These are phyloP conservation scores for Pipa parva DNA, from an alignment of 2,113 vertebrate species.

Conservation along the genomic window DNA sequence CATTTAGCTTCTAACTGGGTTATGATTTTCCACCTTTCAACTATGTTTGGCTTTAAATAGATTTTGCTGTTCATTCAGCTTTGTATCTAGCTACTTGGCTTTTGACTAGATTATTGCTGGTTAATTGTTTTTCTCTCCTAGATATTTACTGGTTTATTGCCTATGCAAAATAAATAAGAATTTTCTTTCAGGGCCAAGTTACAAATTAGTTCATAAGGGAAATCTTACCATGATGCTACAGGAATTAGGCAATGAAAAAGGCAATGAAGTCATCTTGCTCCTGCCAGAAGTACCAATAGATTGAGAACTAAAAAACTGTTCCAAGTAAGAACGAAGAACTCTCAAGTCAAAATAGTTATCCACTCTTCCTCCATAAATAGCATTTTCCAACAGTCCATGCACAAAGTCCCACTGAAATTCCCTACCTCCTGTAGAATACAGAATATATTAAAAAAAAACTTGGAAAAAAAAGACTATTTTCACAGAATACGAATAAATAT, in stretches of 20 bases:
- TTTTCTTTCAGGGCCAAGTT: too few relatives aligned
- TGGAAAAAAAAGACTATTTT: too few relatives aligned
- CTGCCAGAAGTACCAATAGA: constrained; percentile 61
- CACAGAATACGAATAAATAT: too few relatives aligned
- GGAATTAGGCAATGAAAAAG: constrained; percentile 78
- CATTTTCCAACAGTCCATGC: constrained; percentile 87
- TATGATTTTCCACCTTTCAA: too few relatives aligned
- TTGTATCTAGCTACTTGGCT: too few relatives aligned
- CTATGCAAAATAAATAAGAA: not conserved
- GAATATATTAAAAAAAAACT: too few relatives aligned
- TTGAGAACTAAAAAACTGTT: constrained; percentile 83
- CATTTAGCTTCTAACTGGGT: too few relatives aligned
- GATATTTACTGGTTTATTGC: too few relatives aligned
- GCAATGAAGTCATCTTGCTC: constrained; percentile 64
- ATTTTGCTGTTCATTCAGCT: too few relatives aligned
- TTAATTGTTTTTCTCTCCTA: too few relatives aligned
- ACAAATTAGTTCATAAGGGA: not conserved
- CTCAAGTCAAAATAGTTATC: constrained; percentile 89
- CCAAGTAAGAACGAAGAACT: constrained; percentile 88
- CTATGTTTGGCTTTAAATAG: too few relatives aligned
- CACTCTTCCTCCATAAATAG: constrained; percentile 91
- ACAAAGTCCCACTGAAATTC: constrained; percentile 88
- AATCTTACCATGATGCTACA: constrained; percentile 83
- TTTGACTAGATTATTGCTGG: too few relatives aligned
- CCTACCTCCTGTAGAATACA: constrained; percentile 68